Base-by-base conservation (phyloP, 2,113 vertebrate species). In the Hypanus sabinus region DNA sequence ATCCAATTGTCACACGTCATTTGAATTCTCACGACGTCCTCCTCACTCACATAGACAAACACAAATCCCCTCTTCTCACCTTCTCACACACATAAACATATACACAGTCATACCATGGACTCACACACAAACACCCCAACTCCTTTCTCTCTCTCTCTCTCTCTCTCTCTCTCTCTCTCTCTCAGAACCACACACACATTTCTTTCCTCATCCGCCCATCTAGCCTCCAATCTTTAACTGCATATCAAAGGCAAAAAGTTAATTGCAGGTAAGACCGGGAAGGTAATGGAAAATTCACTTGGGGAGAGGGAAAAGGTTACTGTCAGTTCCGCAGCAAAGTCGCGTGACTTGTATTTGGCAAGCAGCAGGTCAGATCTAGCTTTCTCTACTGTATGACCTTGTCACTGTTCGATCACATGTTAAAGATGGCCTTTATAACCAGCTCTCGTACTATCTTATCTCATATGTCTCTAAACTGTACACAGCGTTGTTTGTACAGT, bases 401-500 rank as follows among this genome's bases (percentile, higher is more conserved):
- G 85, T 65, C 60, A 60, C 85, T 8, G 30, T 33, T 65, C n/a
- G 16, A 14, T 90, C 16, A n/a, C 30, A 90, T 90, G 62, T 65
- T 90, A 90, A 68, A 65, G 60, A 33, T 33, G 60, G 85, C 60
- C 85, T 90, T 68, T 90, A 90, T 1, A 88, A 20, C 60, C 60
- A 90, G 85, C 30, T 68, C 60, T 33, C 60, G 30, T 33, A 18
- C 3, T 90, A 90, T 90, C 85, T 87, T 87, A 90, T 65, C 85
- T 90, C 7, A 33, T 36, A 18, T 90, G 65, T 68, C 33, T 7
- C 60, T 90, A n/a, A 90, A 90, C 85, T 90, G 85, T 65, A 68
- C 60, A 68, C 85, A 65, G n/a, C 18, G 30, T n/a, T 90, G 85
- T 90, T 90, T 90, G 20, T 90, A 62, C 83, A 65, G 60, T 90